These are phyloP conservation scores for Tetramorium bicarinatum DNA, from an alignment of 2,888 invertebrate genomes.

Conservation along the genomic window DNA sequence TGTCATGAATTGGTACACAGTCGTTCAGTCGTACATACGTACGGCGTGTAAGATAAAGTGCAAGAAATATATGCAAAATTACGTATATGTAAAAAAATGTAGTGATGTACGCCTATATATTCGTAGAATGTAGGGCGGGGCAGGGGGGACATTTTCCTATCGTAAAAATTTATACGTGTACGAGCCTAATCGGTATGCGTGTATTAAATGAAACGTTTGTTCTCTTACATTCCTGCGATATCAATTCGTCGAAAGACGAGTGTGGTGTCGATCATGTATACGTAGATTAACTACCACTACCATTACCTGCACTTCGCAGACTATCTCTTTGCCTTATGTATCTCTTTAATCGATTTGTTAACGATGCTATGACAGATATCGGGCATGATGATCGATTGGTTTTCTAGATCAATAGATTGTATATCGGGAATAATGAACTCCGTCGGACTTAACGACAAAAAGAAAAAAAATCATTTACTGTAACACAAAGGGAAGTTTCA, in stretches of 20 bases:
- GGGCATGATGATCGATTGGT: neutral
- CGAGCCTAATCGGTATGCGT: constrained; percentile 61
- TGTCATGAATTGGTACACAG: constrained; percentile 55
- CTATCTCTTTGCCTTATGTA: neutral
- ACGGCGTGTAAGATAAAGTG: constrained; percentile 60
- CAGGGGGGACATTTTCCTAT: constrained; percentile 55
- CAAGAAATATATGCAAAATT: constrained; percentile 62
- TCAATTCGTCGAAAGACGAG: neutral
- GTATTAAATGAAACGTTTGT: constrained; percentile 35
- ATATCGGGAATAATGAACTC: constrained; percentile 22
- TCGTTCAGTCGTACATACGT: constrained; percentile 23
- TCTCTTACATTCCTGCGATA: constrained; percentile 32
- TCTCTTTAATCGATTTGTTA: constrained; percentile 18
- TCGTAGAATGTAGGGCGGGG: constrained; percentile 44
- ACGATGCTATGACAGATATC: constrained; percentile 19
- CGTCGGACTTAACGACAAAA: neutral
- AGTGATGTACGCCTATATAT: constrained; percentile 29
- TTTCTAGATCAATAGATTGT: constrained; percentile 21
- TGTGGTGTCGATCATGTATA: constrained; percentile 35
- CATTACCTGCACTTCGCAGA: neutral
- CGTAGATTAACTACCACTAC: constrained; percentile 25
- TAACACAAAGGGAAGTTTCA: neutral
- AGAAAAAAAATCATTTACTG: neutral
- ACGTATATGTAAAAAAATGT: constrained; percentile 37
- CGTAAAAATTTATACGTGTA: constrained; percentile 65